Evolutionary conservation across 1,140 invertebrate genomes (phyloP), one percentile per base, ranked within the genome.

Genomic region (Drosophila miranda): DNA sequence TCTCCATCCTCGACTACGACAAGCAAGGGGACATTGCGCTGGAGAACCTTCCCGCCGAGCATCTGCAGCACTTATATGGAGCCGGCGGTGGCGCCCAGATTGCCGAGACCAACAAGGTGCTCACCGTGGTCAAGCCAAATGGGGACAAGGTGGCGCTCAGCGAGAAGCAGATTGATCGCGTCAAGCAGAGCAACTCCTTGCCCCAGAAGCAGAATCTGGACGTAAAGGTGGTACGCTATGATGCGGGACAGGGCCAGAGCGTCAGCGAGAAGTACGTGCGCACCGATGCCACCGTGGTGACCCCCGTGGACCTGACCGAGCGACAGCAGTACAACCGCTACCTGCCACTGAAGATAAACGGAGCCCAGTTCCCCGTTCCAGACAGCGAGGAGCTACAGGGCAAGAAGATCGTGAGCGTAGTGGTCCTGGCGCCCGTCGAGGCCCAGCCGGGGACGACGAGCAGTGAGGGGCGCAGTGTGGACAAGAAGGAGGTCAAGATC

Each of bases 21-120:
- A 97, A 97, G 92, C 94, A 97, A 34, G 96, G 96, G n/a, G 96
- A 96, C 77, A 96, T 96, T 59, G 94, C 95, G 6, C 92, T 97
- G 46, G 96, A 96, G 71, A 96, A 95, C 66, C 90, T 97, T 50
- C 95, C 96, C n/a, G 95, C 96, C 9, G 96, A 97, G 87, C 96
- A 96, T 57, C 89, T 97, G 55, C 95, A 95, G 19, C 96, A 96
- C 87, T 96, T 97, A 83, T 96, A 96, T 76, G 94, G 95, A 14
- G 95, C 95, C 9, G 96, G 95, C 30, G 95, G 95, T 55, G 94
- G 92, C 2, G 93, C 94, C 56, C 94, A 94, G 91, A 92, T 94
- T 56, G 92, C 94, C 6, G 93, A 94, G 43, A 95, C 95, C 76
- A 95, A 95, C 75, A 93, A 93, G 26, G 92, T 94, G 55, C 92